Conservation (phyloP, 37 sponge, comb jelly and placozoan species). For the Petrosia ficiformis region DNA sequence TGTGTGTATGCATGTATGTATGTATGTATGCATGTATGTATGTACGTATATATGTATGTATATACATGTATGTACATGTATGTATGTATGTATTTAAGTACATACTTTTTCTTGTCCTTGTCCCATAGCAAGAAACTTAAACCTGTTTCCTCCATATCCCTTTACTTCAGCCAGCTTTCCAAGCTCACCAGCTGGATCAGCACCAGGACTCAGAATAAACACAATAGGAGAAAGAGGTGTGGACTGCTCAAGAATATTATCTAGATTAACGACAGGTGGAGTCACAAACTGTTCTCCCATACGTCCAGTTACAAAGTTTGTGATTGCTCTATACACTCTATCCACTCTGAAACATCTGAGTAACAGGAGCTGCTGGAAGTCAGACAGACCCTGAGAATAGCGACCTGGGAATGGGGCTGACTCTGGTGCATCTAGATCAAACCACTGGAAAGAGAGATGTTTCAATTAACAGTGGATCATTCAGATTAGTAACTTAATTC, state of each 20-base stretch:
- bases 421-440: conserved; percentile 94
- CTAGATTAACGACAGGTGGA: conserved; percentile 95
- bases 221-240: conserved; percentile 93
- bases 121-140: conserved; percentile 99
- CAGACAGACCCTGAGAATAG: conserved; percentile 65
- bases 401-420: conserved; percentile 75
- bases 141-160: conserved; percentile 96
- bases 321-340: conserved; percentile 94
- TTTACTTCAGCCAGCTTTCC: conserved; percentile 89
- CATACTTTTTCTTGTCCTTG: conserved; percentile 97
- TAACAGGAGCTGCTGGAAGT: conserved; percentile 86
- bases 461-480: neutral
- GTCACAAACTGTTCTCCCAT: conserved; percentile 99
- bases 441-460: conserved; percentile 62
- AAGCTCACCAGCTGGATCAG: conserved; percentile 98
- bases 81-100: no score
- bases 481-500: no score
- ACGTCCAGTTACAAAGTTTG: conserved; percentile 84
- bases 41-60: neutral
- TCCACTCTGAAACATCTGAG: conserved; percentile 98
- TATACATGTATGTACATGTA: conserved; percentile 3
- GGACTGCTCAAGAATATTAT: conserved; percentile 91
- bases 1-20: no score
- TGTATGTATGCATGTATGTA: no score
- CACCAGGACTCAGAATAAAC: conserved; percentile 98